These are phyloP conservation scores for Eubasilissa regina DNA, from an alignment of 1,140 invertebrate species.

Conservation along the genomic window DNA sequence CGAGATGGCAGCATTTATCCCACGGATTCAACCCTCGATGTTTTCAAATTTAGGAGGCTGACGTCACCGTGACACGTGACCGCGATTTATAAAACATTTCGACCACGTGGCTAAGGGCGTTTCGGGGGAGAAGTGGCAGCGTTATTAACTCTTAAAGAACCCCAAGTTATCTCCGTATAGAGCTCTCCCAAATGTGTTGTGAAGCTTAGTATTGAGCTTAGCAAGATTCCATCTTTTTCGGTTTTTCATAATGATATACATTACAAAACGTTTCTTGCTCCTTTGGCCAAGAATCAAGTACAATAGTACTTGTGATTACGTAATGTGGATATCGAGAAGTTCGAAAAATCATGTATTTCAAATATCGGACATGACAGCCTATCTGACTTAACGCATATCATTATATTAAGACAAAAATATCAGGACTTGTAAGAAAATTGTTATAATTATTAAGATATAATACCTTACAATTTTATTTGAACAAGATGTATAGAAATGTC, in stretches of 20 bases:
- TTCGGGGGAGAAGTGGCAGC: slow-evolving; percentile 27
- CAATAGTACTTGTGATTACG: background rate
- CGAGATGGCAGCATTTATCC: slow-evolving; percentile 7
- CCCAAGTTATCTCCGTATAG: slow-evolving; percentile 27
- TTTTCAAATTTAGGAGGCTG: slow-evolving; percentile 25
- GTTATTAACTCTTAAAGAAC: slow-evolving; percentile 44
- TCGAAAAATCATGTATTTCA: too few species aligned
- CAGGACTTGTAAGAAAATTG: too few species aligned
- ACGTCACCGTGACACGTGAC: slow-evolving; percentile 56
- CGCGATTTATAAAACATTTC: slow-evolving; percentile 60
- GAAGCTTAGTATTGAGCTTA: background rate
- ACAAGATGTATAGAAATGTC: too few species aligned
- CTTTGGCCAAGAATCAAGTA: slow-evolving; percentile 35
- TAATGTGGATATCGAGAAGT: background rate
- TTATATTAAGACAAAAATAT: too few species aligned
- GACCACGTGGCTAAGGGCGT: slow-evolving; percentile 52
- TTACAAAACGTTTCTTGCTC: slow-evolving; percentile 1
- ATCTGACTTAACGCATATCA: too few species aligned
- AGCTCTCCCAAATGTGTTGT: slow-evolving; percentile 25
- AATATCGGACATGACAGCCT: too few species aligned
- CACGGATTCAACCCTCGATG: slow-evolving; percentile 42
- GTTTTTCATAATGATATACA: slow-evolving; percentile 28
- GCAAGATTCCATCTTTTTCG: slow-evolving; percentile 2
- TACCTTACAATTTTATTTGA: too few species aligned
- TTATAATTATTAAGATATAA: too few species aligned